Evolutionary conservation across 2,888 invertebrate genomes (phyloP), one percentile per base, ranked within the genome.

Genomic region (Mesorhabditis sp.): DNA sequence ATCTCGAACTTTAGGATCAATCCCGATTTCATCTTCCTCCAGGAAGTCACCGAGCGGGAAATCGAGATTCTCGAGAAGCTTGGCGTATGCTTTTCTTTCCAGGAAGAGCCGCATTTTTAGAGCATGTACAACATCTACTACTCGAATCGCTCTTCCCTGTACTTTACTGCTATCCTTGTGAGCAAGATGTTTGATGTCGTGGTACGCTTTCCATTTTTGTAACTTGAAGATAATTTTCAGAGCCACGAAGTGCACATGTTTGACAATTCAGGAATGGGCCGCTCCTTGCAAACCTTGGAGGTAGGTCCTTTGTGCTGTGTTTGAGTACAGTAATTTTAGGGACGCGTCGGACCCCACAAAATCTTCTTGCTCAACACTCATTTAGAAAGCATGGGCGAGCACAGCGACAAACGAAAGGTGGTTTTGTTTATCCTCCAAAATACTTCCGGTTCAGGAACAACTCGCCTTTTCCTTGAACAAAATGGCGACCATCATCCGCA

Each of bases 21-120:
- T 42, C 88, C 89, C 10, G 89, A 90, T 79, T 86, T 90, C 44
- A 87, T 90, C 1, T 89, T 89, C 76, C 86, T 90, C 15, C 90
- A 90, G 86, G 90, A 90, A 84, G 87, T 90, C 7, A 86, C 89
- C 3, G 83, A 84, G 15, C 86, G 88, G 0, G 86, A 87, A 74
- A 80, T 83, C 4, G 87, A 87, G 69, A 81, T 89, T 3, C 86
- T 86, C 76, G 78, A 83, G 67, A 77, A 83, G 61, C 78, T 90
- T 72, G 74, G n/a, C 10, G 58, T 50, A 13, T 50, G 58, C 1
- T 50, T 50, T 13, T 13, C n/a, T 50, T 50, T 13, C n/a, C 58
- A 13, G 7, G 58, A 13, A 10, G 7, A 10, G 1, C 7, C 58
- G n/a, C 7, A 50, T 10, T n/a, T 50, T 50, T 50, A 74, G 50